These are phyloP conservation scores for Equus quagga DNA, from an alignment of 2,113 vertebrate species.

Conservation along the genomic window DNA sequence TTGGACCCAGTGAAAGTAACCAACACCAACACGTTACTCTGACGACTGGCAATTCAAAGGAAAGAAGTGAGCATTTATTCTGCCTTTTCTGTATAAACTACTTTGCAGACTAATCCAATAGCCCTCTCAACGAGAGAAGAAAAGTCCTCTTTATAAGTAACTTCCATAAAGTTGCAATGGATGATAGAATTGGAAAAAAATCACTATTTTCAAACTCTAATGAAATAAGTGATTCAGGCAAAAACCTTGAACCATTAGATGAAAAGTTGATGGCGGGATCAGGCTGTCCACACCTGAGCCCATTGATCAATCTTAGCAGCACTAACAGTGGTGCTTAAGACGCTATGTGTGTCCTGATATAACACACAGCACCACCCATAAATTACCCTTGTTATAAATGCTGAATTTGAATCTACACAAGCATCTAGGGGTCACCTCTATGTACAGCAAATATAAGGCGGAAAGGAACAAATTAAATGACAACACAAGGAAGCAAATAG, in stretches of 20 bases:
- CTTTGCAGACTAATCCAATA: background rate
- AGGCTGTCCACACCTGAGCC: background rate
- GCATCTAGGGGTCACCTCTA: background rate
- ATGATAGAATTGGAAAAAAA: background rate
- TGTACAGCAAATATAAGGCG: background rate
- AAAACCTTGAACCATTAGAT: background rate
- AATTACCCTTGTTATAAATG: background rate
- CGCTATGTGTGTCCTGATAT: background rate
- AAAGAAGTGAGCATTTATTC: background rate
- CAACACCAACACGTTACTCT: background rate
- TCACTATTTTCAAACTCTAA: background rate
- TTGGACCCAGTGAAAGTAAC: background rate
- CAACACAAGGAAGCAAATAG: background rate
- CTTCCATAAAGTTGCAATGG: background rate
- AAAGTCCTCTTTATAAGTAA: background rate
- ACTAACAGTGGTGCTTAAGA: background rate
- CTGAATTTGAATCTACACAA: slow-evolving; percentile 11
- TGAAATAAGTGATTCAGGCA: background rate
- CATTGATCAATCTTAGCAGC: background rate
- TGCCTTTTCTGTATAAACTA: background rate
- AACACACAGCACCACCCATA: background rate
- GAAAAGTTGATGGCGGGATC: background rate
- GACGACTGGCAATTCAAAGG: background rate
- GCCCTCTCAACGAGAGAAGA: background rate
- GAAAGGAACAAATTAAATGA: background rate